These are phyloP conservation scores for Paragorgia papillata DNA, from an alignment of 92 coral and sea anemone genomes.

Conservation along the genomic window DNA sequence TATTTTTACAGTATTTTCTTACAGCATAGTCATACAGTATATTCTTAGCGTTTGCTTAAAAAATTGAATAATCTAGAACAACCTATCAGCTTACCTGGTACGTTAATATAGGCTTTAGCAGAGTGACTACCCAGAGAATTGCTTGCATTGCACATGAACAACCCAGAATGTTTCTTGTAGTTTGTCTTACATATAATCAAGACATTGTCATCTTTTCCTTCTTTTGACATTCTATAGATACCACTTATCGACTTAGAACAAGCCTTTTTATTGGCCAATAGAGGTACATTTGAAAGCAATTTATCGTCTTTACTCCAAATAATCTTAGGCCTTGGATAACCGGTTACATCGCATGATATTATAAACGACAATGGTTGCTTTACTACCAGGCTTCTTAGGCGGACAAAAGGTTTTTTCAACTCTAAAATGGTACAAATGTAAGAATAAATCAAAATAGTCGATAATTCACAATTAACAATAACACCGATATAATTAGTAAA, in stretches of 20 bases:
- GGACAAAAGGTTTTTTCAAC: conserved; percentile 30
- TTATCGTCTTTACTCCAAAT: conserved; percentile 53
- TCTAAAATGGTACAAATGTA: not conserved
- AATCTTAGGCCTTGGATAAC: conserved; percentile 55
- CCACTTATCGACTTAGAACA: conserved; percentile 20
- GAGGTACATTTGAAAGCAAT: not conserved
- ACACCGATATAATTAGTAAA: not conserved
- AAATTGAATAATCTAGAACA: not conserved
- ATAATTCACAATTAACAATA: not conserved
- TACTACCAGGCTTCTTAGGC: conserved; percentile 24
- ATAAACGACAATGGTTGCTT: conserved; percentile 39
- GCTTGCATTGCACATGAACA: conserved; percentile 43
- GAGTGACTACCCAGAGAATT: conserved; percentile 41
- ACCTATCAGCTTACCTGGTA: conserved; percentile 35
- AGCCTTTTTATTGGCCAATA: conserved; percentile 18
- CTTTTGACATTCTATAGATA: not conserved
- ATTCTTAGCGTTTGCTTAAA: not conserved
- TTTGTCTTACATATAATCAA: conserved; percentile 53
- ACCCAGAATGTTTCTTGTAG: conserved; percentile 33
- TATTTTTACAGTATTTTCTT: no score
- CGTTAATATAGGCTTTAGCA: conserved; percentile 39
- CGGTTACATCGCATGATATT: conserved; percentile 55
- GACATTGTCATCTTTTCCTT: not conserved
- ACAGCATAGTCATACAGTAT: not conserved
- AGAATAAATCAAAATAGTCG: not conserved